Evolutionary conservation across 2,797 vertebrate genomes (phyloP).

Genomic region (Microctenopoma steveboyesi): DNA sequence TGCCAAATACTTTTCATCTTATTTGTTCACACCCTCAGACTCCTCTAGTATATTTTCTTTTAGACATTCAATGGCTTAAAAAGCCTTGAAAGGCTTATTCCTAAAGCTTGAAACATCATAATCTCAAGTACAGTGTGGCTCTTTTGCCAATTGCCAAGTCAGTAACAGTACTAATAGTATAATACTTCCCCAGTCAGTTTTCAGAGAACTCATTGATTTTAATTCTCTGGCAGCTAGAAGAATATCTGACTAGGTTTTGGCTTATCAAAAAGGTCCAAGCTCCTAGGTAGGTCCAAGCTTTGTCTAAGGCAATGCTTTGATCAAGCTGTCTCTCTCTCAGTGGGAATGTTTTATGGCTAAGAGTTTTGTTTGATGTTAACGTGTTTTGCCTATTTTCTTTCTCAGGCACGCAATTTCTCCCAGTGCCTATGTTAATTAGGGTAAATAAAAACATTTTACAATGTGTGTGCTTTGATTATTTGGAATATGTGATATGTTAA

Average conservation of each 20-base stretch:
- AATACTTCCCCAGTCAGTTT: background rate
- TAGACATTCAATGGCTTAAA: too few species aligned
- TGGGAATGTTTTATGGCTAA: background rate
- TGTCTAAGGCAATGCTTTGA: background rate
- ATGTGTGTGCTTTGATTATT: background rate
- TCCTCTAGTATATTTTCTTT: background rate
- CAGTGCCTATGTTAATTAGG: background rate
- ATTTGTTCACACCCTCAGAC: background rate
- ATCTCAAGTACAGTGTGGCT: background rate
- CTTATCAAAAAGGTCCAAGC: background rate
- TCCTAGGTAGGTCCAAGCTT: background rate
- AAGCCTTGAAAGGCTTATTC: too few species aligned
- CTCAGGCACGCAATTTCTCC: conserved; percentile 17
- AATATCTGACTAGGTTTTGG: conserved; percentile 8
- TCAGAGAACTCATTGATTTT: background rate
- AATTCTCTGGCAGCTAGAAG: conserved; percentile 17
- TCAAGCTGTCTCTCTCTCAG: background rate
- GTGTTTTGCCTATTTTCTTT: conserved; percentile 7
- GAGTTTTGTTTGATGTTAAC: background rate
- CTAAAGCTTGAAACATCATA: background rate
- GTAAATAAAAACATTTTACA: background rate
- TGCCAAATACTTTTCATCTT: too few species aligned
- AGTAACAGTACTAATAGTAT: too few species aligned
- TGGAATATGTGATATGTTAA: background rate
- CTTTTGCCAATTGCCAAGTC: background rate